Evolutionary conservation across 2,888 invertebrate species (phyloP).

Genomic region (Drosophila putrida): DNA sequence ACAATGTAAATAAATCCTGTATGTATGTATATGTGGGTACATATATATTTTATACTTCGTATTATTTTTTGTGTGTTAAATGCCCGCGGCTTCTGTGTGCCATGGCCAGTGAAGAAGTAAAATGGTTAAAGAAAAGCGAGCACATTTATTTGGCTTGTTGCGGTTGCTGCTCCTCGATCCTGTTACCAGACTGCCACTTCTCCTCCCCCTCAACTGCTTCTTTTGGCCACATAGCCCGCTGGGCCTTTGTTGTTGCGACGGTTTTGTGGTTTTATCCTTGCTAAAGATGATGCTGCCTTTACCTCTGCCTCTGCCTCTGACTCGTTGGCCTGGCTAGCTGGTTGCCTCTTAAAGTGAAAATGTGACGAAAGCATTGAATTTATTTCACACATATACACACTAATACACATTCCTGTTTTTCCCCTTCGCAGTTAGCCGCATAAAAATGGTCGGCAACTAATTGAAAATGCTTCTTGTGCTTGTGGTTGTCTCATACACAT

Average conservation of each 20-base stretch:
- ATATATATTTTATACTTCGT: constrained; percentile 26
- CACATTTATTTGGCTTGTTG: constrained; percentile 79
- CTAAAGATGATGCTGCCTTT: constrained; percentile 26
- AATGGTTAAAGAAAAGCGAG: constrained; percentile 37
- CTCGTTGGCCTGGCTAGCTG: constrained; percentile 11
- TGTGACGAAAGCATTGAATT: constrained; percentile 73
- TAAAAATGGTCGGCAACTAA: constrained; percentile 81
- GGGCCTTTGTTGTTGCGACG: constrained; percentile 71
- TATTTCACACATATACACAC: constrained; percentile 48
- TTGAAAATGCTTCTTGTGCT: constrained; percentile 78
- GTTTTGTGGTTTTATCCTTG: constrained; percentile 73
- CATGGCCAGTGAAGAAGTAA: constrained; percentile 19
- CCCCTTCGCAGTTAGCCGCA: constrained; percentile 57
- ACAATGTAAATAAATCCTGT: constrained; percentile 63
- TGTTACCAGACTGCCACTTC: constrained; percentile 1
- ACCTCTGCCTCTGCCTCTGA: constrained; percentile 12
- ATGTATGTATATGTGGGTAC: constrained; percentile 38
- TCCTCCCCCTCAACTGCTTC: constrained; percentile 21
- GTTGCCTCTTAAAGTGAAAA: constrained; percentile 61
- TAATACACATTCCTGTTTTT: constrained; percentile 17
- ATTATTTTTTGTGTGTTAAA: constrained; percentile 60
- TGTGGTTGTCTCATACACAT: constrained; percentile 43
- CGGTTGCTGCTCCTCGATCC: constrained; percentile 37
- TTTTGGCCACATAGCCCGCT: constrained; percentile 45
- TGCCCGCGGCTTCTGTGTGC: constrained; percentile 72